phyloP scores from a whole-genome alignment of 1,140 invertebrate species.

The Maniola jurtina region DNA sequence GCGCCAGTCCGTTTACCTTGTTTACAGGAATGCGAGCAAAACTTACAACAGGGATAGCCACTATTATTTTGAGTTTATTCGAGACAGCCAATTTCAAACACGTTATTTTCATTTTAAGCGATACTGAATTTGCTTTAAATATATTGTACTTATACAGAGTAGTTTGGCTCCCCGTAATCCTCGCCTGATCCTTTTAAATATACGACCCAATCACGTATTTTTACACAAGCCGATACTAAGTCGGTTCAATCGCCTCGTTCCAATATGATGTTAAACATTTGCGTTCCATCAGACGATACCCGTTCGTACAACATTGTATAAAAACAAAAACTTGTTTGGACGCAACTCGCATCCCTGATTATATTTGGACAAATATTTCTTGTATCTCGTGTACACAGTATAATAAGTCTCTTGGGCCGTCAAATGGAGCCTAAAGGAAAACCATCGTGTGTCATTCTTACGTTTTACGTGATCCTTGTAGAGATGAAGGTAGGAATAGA shows the following conservation, averaged over 20 bases:
- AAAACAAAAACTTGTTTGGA: slow-evolving; percentile 69
- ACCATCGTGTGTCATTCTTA: slow-evolving; percentile 61
- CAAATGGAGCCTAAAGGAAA: slow-evolving; percentile 70
- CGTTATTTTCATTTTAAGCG: slow-evolving; percentile 19
- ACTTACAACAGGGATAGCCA: slow-evolving; percentile 27
- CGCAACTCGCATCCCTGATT: slow-evolving; percentile 68
- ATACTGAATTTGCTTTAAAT: slow-evolving; percentile 5
- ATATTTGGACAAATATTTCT: slow-evolving; percentile 76
- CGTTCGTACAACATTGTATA: slow-evolving; percentile 57
- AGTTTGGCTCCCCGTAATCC: slow-evolving; percentile 19
- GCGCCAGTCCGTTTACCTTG: slow-evolving; percentile 49
- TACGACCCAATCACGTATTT: slow-evolving; percentile 31
- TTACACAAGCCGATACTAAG: slow-evolving; percentile 26
- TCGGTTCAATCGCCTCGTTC: slow-evolving; percentile 31
- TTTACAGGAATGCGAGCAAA: slow-evolving; percentile 32
- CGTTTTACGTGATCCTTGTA: slow-evolving; percentile 66
- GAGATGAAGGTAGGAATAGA: slow-evolving; percentile 53
- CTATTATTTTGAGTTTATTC: slow-evolving; percentile 21
- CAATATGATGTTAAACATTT: slow-evolving; percentile 69
- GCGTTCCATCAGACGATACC: slow-evolving; percentile 46
- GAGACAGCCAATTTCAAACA: slow-evolving; percentile 11
- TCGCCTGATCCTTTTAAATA: slow-evolving; percentile 22
- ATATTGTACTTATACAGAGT: slow-evolving; percentile 12
- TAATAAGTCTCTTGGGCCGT: slow-evolving; percentile 73
- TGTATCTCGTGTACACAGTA: slow-evolving; percentile 67